Base-by-base conservation (phyloP, 2,113 vertebrate genomes). In the Urocitellus parryii region DNA sequence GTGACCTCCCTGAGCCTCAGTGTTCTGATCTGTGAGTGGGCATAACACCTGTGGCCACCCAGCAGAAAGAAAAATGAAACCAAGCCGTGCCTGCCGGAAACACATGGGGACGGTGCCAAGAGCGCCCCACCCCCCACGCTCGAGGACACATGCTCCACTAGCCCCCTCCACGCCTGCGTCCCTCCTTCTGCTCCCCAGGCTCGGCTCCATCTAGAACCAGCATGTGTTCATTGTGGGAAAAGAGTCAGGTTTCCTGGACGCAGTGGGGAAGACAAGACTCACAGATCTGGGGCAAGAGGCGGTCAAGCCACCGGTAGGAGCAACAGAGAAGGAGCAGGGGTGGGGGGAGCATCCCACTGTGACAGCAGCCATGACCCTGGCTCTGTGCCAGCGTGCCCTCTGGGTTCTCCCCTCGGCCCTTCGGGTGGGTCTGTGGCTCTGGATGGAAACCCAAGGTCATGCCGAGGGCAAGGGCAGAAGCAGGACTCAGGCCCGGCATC, bases 71-170 rank as follows among this genome's bases (percentile, higher is more conserved):
- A 85, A 37, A 51, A 27, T 0, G 17, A 94, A 53, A 34, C 56
- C 42, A 29, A 48, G 61, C 24, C 32, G 37, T 22, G 45, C 37
- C 65, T 42, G 37, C 4, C 16, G 45, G 48, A 32, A 76, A 42
- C 8, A 8, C 29, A 5, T 2, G 32, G 68, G 48, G 68, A 16
- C 2, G 5, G 4, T 5, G 45, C 14, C 0, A 27, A 12, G 29
- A 4, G 18, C 17, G 4, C 25, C 42, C 42, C 42, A 5, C 37
- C 18, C 0, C 1, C 5, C 4, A 5, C 14, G 3, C 32, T 4
- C 5, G 3, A 74, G 77, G 67, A 27, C 63, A 1, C 9, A 11
- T 3, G 27, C 73, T 42, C 70, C 65, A 14, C 13, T 5, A 3
- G 0, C 9, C 37, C 56, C 39, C 3, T 51, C 58, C 25, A 4